These are phyloP conservation scores for Rutilus rutilus DNA, from an alignment of 2,113 vertebrate species.

Conservation along the genomic window DNA sequence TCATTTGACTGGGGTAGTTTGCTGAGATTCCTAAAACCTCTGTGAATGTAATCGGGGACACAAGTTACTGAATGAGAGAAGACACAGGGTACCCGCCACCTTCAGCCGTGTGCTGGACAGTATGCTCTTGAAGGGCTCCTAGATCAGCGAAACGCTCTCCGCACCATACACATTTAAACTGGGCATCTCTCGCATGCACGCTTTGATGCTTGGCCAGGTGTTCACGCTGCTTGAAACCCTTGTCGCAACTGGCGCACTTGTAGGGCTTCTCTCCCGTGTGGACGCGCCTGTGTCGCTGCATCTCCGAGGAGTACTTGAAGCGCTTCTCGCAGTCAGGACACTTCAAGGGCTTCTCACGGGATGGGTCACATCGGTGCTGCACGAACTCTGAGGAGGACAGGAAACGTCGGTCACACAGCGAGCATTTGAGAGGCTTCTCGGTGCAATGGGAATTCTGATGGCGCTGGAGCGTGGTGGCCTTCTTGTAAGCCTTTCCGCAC, in stretches of 20 bases:
- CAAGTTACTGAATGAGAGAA: conserved; percentile 84
- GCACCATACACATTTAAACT: conserved; percentile 98
- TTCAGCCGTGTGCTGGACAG: conserved; percentile 90
- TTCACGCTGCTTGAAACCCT: conserved; percentile 97
- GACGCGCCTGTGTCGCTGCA: conserved; percentile 92
- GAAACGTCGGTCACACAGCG: conserved; percentile 94
- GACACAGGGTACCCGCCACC: conserved; percentile 87
- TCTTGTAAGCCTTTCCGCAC: conserved; percentile 97
- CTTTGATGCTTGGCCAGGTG: conserved; percentile 95
- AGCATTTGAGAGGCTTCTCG: conserved; percentile 95
- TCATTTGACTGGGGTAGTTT: neutral
- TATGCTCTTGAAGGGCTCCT: conserved; percentile 94
- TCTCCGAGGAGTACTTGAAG: conserved; percentile 96
- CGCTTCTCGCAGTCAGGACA: conserved; percentile 96
- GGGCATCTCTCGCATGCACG: conserved; percentile 92
- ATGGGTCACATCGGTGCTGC: conserved; percentile 94
- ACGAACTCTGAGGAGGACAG: conserved; percentile 95
- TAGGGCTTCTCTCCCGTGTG: conserved; percentile 97
- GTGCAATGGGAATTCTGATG: conserved; percentile 93
- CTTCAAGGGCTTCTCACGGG: conserved; percentile 92
- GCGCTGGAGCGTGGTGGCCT: conserved; percentile 91
- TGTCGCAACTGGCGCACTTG: conserved; percentile 93
- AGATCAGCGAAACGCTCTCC: conserved; percentile 95
- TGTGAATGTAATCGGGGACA: neutral
- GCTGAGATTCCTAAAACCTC: neutral